Base-by-base conservation (phyloP, 2,797 vertebrate species). In the Odontamblyopus rebecca region DNA sequence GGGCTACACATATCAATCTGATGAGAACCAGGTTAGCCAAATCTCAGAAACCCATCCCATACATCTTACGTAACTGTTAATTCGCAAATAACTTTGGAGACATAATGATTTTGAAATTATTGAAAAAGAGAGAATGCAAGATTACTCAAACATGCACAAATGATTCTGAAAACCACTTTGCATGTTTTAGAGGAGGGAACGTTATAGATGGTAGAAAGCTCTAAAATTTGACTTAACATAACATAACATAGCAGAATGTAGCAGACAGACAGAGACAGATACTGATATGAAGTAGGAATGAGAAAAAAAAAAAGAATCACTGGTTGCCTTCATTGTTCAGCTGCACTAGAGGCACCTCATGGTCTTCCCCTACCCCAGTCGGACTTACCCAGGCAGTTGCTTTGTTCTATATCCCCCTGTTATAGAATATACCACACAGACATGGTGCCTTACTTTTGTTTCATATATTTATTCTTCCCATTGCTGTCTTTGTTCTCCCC, bases 381-480 rank as follows among this genome's bases (percentile, higher is more conserved):
- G 69, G 48, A 72, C 67, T 57, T 82, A 73, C 65, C n/a, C 38
- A 59, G 71, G 78, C 71, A 1, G 78, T 50, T 62, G 68, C 51
- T 85, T 78, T 48, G 75, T 62, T 68, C 62, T 63, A 29, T 80
- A 79, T 74, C 74, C 35, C 44, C 54, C 70, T 73, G 74, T 78
- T 65, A 75, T 66, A 64, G 67, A 59, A 72, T 65, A 73, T 71
- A 67, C 29, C 35, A 5, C 41, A 12, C 13, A 32, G 65, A 72
- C 69, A 23, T 38, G 70, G 53, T 19, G 16, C 60, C 50, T 76
- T 57, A 23, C 67, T 71, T 35, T 11, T 12, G 54, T 59, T 50
- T 67, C 65, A 41, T 59, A 38, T 73, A 65, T 85, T 82, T 85
- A 74, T 77, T 77, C 75, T 54, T 48, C 67, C 64, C 77, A 29